These are phyloP conservation scores for Temnothorax nylanderi DNA, from an alignment of 1,140 invertebrate genomes.

Conservation along the genomic window DNA sequence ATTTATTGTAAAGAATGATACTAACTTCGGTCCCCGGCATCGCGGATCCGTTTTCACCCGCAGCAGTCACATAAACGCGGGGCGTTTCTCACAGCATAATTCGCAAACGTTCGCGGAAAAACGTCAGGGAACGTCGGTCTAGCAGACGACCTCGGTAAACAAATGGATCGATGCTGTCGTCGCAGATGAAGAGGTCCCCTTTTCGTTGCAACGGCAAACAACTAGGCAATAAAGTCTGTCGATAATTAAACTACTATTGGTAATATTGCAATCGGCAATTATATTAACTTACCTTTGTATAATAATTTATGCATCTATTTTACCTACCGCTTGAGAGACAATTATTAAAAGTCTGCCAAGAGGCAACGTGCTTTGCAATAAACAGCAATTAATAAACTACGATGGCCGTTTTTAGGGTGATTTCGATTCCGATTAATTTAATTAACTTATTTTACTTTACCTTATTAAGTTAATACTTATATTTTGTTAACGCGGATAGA, in stretches of 20 bases:
- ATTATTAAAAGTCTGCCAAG: no score
- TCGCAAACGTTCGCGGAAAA: slow-evolving; percentile 38
- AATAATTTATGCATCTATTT: no score
- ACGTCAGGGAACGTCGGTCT: slow-evolving; percentile 46
- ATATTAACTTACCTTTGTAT: no score
- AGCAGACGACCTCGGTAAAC: slow-evolving; percentile 78
- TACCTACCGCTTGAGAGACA: no score
- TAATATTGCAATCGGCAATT: no score
- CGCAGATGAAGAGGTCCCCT: background rate
- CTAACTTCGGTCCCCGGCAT: slow-evolving; percentile 75
- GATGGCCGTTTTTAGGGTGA: no score
- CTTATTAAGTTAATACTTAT: no score
- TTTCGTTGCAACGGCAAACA: background rate
- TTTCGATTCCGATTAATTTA: no score
- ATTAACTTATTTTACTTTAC: no score
- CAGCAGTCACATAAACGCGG: slow-evolving; percentile 62
- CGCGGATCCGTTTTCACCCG: slow-evolving; percentile 43
- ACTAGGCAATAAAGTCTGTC: background rate
- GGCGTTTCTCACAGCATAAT: slow-evolving; percentile 72
- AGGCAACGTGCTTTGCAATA: no score
- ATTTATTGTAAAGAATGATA: slow-evolving; percentile 22
- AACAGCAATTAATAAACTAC: no score
- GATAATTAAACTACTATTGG: background rate
- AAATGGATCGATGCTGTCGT: slow-evolving; percentile 75
- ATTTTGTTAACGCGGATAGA: no score